These are phyloP conservation scores for Channa maculata DNA, from an alignment of 2,113 vertebrate species.

Conservation along the genomic window DNA sequence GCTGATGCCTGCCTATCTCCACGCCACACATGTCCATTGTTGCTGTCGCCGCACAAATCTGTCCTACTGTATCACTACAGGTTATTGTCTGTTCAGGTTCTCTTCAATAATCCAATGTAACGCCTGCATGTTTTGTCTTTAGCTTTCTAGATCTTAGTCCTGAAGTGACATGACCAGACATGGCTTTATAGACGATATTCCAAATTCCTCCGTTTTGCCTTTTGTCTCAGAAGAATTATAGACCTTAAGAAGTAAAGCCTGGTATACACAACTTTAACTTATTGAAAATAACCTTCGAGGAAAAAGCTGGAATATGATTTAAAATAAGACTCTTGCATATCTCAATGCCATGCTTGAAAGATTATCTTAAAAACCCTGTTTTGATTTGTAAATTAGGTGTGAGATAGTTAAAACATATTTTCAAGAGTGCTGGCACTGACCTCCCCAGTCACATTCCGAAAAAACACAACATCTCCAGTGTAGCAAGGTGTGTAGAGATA, in stretches of 20 bases:
- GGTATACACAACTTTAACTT: conserved; percentile 64
- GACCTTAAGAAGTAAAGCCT: conserved; percentile 63
- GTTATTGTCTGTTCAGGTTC: conserved; percentile 78
- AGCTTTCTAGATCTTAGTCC: conserved; percentile 64
- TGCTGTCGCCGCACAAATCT: conserved; percentile 73
- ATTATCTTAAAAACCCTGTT: conserved; percentile 54
- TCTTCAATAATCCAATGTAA: conserved; percentile 84
- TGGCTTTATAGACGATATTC: conserved; percentile 56
- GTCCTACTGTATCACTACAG: conserved; percentile 64
- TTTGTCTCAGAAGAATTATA: conserved; percentile 73
- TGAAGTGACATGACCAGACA: conserved; percentile 79
- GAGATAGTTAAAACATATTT: conserved; percentile 40
- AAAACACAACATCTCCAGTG: conserved; percentile 27
- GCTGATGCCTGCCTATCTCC: conserved; percentile 83
- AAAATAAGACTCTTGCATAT: conserved; percentile 47
- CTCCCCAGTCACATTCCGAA: conserved; percentile 50
- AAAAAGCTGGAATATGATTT: conserved; percentile 59
- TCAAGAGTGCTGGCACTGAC: conserved; percentile 42
- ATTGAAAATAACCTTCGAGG: conserved; percentile 70
- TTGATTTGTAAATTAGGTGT: conserved; percentile 44
- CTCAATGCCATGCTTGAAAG: conserved; percentile 46
- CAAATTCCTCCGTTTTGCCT: conserved; percentile 55
- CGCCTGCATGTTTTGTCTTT: conserved; percentile 77
- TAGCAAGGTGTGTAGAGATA: background rate
- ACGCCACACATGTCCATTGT: conserved; percentile 83